Base-by-base conservation (phyloP, 2,113 vertebrate genomes). In the Nycticorax nycticorax region DNA sequence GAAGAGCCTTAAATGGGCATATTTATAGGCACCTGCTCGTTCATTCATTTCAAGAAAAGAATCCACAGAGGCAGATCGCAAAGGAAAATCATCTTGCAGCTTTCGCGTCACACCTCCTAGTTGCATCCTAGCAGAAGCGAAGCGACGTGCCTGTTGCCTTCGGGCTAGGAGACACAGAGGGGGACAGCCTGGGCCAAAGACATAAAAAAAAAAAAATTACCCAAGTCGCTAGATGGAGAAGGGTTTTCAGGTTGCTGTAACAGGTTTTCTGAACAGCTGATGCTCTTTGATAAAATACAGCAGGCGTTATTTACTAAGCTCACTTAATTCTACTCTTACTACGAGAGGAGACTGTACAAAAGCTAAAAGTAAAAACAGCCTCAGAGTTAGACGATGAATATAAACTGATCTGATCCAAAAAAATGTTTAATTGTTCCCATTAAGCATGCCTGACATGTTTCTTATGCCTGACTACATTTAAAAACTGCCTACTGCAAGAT, bases 61-160 rank as follows among this genome's bases (percentile, higher is more conserved):
- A 64, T 14, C 33, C 57, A 41, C 22, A 71, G 39, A 16, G 12
- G 48, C n/a, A 24, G 43, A 64, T 33, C 14, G 41, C 62, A 72
- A 18, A 8, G 3, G 45, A 55, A 63, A 86, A 79, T 10, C 0
- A 1, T 10, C 37, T 45, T 39, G 30, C 4, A 41, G 0, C 15
- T 18, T 57, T 10, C 27, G 45, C 15, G 53, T 28, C 19, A 6
- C 5, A 5, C 28, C 26, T 71, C 62, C 62, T 12, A 52, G 64
- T 6, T 39, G 53, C 47, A 50, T 2, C 4, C 2, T 7, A 24
- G 48, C 1, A 59, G 43, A 47, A 92, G 45, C 52, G 47, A 66
- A 62, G 64, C 1, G 7, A 81, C 12, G 1, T 4, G 16, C 30
- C 33, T 35, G 35, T 28, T 77, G 52, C 47, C 52, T 66, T 74